Base-by-base conservation (phyloP, 2,113 vertebrate genomes). In the Etheostoma spectabile region DNA sequence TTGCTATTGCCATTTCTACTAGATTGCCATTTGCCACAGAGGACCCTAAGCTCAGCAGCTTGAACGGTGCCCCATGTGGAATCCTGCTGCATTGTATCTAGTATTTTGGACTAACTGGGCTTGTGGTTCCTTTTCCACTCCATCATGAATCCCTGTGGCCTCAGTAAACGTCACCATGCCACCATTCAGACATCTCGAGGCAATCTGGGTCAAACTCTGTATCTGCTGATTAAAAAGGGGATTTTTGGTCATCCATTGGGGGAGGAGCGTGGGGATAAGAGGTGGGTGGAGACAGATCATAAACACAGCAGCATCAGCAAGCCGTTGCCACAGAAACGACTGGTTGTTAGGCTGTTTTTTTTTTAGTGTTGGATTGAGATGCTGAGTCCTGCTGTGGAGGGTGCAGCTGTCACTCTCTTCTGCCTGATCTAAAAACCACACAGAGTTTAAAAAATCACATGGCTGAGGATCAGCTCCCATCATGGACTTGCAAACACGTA, bases 221-320 rank as follows among this genome's bases (percentile, higher is more conserved):
- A 81, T 80, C 87, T 75, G 77, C 91, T 94, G 93, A 94, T 95
- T 94, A 93, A 93, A 94, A 94, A 91, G 88, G 83, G 91, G 91
- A 90, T 88, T 91, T 82, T 74, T 75, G 68, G 91, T 86, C 76
- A 81, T 88, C 78, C 56, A 53, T 21, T 52, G 75, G 77, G 74
- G 88, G 88, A 69, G 86, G 92, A 89, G 88, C 66, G 2, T 73
- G 18, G 22, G 52, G 82, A 87, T 87, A 89, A 93, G 85, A 76
- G 85, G 77, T 87, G 86, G 82, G 87, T 73, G 86, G 85, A 88
- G 88, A 80, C 78, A 0, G 72, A 90, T 88, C 77, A 88, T 90
- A 93, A 92, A 89, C 89, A 88, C 81, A 74, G 83, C 61, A 72
- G 55, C 86, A 89, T 77, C 81, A 87, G 73, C 75, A 71, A 76